Evolutionary conservation across 1,140 invertebrate genomes (phyloP).

Genomic region (Lordiphosa clarofinis): DNA sequence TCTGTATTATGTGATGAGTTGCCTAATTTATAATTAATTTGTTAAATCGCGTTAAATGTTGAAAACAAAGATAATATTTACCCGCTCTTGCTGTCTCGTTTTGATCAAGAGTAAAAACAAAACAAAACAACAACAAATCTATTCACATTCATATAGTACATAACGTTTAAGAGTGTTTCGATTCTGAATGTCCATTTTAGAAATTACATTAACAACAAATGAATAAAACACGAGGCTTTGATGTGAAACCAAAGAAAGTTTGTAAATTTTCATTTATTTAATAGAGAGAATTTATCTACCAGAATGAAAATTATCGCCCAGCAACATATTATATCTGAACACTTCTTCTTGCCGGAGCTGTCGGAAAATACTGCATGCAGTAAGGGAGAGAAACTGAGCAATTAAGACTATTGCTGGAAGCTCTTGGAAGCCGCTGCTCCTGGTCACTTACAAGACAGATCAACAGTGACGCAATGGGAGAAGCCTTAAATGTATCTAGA

Average conservation of each 20-base stretch:
- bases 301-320: no score
- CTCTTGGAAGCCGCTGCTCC: no score
- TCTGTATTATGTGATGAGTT: slow-evolving; percentile 22
- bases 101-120: neutral
- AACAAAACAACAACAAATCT: neutral
- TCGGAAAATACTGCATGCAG: no score
- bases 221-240: slow-evolving; percentile 1
- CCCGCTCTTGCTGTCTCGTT: neutral
- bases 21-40: slow-evolving; percentile 14
- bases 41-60: slow-evolving; percentile 28
- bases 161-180: slow-evolving; percentile 3
- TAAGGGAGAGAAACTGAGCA: no score
- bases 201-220: slow-evolving; percentile 13
- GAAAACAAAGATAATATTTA: neutral
- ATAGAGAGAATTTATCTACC: no score
- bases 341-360: no score
- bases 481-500: no score
- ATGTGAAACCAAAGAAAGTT: neutral
- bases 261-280: no score
- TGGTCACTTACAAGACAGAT: no score
- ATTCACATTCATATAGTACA: slow-evolving; percentile 7
- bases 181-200: slow-evolving; percentile 16
- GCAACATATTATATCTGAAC: no score
- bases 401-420: no score
- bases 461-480: no score